These are phyloP conservation scores for Loris lydekkerianus DNA, from an alignment of 2,797 vertebrate genomes.

Conservation along the genomic window DNA sequence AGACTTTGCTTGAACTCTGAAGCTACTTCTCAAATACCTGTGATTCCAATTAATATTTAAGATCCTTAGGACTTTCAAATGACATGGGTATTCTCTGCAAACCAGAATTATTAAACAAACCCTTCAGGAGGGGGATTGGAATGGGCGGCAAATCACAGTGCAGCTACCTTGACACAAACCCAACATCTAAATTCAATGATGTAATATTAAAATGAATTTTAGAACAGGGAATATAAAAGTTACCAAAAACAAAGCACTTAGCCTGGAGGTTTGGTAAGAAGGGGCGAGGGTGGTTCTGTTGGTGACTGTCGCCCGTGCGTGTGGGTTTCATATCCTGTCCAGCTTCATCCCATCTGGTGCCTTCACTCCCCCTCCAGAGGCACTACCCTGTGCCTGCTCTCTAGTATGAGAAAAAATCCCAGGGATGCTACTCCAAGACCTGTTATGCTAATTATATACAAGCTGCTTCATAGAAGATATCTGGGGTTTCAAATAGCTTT, in stretches of 20 bases:
- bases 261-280: not conserved
- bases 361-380: not conserved
- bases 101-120: not conserved
- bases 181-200: not conserved
- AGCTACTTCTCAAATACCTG: not conserved
- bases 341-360: not conserved
- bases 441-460: not conserved
- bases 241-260: not conserved
- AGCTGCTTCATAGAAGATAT: not conserved
- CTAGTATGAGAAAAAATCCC: not conserved
- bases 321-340: not conserved
- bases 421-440: not conserved
- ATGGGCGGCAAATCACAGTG: too few species aligned
- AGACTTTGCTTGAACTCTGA: not conserved
- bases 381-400: too few species aligned
- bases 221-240: not conserved
- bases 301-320: too few species aligned
- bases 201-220: not conserved
- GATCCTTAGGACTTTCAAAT: not conserved
- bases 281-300: not conserved
- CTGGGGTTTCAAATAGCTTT: not conserved
- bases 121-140: too few species aligned
- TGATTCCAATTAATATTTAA: constrained; percentile 29
- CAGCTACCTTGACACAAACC: not conserved
- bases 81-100: not conserved